Evolutionary conservation across 2,113 vertebrate genomes (phyloP), one percentile per base, ranked within the genome.

Genomic region (Diadophis punctatus): DNA sequence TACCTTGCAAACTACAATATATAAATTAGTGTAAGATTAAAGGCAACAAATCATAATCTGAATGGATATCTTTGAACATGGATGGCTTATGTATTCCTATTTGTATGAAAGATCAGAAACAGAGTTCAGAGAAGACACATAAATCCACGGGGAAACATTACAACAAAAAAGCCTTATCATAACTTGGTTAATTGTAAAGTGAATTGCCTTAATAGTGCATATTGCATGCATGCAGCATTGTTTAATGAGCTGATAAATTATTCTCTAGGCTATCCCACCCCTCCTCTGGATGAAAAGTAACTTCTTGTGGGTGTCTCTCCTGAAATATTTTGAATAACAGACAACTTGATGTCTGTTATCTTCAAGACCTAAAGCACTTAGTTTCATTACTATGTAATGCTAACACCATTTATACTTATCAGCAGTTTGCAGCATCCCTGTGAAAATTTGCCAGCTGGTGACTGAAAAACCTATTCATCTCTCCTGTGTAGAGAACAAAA

Each of bases 111-210:
- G 18, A 55, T 74, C 34, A 55, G 34, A 88, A 52, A 48, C 34
- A 5, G 10, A 23, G 25, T 80, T 92, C 22, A 89, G 11, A 80
- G 43, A 49, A 49, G 27, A 34, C 51, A 34, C 46, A 90, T 90
- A 39, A 52, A 91, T 85, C n/a, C 14, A n/a, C 14, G 4, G 48
- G 27, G 14, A 30, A 74, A 14, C 88, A 92, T 94, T 94, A 93
- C 91, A 94, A 43, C 89, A 90, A 93, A 96, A 94, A 94, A 96
- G 1, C 39, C 89, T 94, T 92, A 90, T 91, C 93, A 63, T 63
- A 90, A 85, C 95, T 95, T 94, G 51, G 93, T 92, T 96, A 96
- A 96, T 97, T 95, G 94, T 92, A 93, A 51, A 93, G 94, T 27
- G 84, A 93, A 94, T 94, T 95, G 87, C 95, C 94, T 94, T 93